These are phyloP conservation scores for Harpagoxenus sublaevis DNA, from an alignment of 2,888 invertebrate genomes.

Conservation along the genomic window DNA sequence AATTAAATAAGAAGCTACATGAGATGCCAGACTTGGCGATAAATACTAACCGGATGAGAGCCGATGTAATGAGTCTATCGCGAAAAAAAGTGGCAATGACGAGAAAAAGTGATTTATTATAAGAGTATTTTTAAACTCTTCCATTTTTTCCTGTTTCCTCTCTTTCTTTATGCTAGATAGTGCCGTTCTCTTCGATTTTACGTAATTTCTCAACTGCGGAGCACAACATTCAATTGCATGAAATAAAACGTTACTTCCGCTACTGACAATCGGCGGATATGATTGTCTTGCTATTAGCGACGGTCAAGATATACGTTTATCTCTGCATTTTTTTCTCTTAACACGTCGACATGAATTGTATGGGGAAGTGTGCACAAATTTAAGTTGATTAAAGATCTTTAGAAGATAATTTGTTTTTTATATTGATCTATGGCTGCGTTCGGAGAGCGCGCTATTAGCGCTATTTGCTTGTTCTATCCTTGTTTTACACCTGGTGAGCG, in stretches of 20 bases:
- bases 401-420: not conserved
- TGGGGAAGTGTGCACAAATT: not conserved
- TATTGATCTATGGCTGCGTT: not conserved
- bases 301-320: not conserved
- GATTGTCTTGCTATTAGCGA: constrained; percentile 32
- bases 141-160: constrained; percentile 13
- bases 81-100: constrained; percentile 14
- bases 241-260: constrained; percentile 58
- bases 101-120: constrained; percentile 45
- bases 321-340: not conserved
- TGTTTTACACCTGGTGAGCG: too few species aligned
- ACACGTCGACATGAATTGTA: not conserved
- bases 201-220: constrained; percentile 57
- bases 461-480: too few species aligned
- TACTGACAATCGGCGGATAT: constrained; percentile 4
- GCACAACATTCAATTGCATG: constrained; percentile 25
- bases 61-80: constrained; percentile 25
- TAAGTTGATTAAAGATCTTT: not conserved
- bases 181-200: constrained; percentile 47
- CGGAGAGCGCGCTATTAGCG: too few species aligned
- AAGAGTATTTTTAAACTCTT: constrained; percentile 5
- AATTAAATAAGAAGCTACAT: not conserved
- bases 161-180: constrained; percentile 13
- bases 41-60: constrained; percentile 34
- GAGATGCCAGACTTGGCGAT: not conserved